Evolutionary conservation across 2,113 vertebrate species (phyloP).

Genomic region (Mustelus asterias): DNA sequence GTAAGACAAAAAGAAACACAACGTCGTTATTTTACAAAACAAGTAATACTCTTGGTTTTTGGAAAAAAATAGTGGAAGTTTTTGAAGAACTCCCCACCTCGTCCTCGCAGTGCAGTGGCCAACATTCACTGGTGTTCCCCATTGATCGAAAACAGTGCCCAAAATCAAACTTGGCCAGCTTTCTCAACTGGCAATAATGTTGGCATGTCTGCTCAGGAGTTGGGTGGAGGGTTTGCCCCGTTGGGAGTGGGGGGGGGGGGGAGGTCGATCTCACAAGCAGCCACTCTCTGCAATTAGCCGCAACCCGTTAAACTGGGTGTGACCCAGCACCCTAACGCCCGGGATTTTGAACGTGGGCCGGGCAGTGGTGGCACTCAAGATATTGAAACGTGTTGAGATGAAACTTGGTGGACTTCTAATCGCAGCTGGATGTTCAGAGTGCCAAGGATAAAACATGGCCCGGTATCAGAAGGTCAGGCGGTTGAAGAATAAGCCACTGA

Average conservation of each 20-base stretch:
- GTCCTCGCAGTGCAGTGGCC: neutral
- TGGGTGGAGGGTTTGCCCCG: neutral
- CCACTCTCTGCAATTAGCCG: neutral
- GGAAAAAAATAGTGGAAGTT: neutral
- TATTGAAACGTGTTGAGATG: conserved; percentile 54
- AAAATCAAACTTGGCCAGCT: neutral
- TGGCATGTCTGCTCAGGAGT: neutral
- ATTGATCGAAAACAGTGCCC: neutral
- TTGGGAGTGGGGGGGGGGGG: too few species aligned
- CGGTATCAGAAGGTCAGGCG: conserved; percentile 53
- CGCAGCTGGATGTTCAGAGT: conserved; percentile 60
- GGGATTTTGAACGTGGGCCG: too few species aligned
- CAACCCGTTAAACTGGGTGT: neutral
- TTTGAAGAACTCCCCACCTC: neutral
- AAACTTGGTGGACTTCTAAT: conserved; percentile 55
- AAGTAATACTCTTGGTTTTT: neutral
- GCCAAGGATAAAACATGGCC: conserved; percentile 59
- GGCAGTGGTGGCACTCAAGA: conserved; percentile 24
- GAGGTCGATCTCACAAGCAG: neutral
- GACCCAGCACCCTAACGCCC: too few species aligned
- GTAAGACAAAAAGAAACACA: neutral
- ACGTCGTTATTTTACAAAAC: neutral
- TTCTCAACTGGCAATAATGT: neutral
- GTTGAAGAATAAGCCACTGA: conserved; percentile 56
- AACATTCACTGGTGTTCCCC: neutral